These are phyloP conservation scores for Pollicipes pollicipes DNA, from an alignment of 1,140 invertebrate species.

Conservation along the genomic window DNA sequence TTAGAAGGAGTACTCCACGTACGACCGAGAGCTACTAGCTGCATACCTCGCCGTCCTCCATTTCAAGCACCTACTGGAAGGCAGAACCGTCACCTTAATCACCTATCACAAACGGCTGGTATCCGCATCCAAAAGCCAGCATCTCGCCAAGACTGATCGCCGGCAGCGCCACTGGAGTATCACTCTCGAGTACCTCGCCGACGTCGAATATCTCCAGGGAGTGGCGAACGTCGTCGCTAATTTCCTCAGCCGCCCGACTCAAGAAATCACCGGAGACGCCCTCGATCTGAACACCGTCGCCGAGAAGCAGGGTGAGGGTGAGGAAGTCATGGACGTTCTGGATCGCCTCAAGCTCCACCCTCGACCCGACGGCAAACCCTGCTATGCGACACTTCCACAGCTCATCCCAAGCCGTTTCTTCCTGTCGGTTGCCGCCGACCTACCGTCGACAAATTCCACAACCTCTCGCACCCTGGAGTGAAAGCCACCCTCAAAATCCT, in stretches of 20 bases:
- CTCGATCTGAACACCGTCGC: slow-evolving; percentile 7
- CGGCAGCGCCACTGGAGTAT: slow-evolving; percentile 12
- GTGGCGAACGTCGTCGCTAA: slow-evolving; percentile 12
- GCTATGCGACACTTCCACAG: slow-evolving; percentile 8
- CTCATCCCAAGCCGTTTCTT: not conserved
- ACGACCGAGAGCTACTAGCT: slow-evolving; percentile 15
- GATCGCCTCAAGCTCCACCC: not conserved
- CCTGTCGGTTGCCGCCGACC: not conserved
- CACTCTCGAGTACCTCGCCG: slow-evolving; percentile 5
- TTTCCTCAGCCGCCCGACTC: not conserved
- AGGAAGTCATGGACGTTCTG: not conserved
- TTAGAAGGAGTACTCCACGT: slow-evolving; percentile 12
- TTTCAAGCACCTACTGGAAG: slow-evolving; percentile 11
- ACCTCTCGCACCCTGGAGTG: slow-evolving; percentile 5
- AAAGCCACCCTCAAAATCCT: slow-evolving; percentile 8
- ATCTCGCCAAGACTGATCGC: slow-evolving; percentile 5
- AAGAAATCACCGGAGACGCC: not conserved
- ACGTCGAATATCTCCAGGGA: no score
- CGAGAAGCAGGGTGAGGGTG: not conserved
- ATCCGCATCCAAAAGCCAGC: slow-evolving; percentile 3
- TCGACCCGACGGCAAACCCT: not conserved
- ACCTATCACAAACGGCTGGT: slow-evolving; percentile 9
- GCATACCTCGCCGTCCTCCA: slow-evolving; percentile 13
- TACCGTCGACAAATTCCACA: slow-evolving; percentile 1
- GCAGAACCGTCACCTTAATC: slow-evolving; percentile 9